Base-by-base conservation (phyloP, 1,140 invertebrate genomes). In the Lepidostoma basale region DNA sequence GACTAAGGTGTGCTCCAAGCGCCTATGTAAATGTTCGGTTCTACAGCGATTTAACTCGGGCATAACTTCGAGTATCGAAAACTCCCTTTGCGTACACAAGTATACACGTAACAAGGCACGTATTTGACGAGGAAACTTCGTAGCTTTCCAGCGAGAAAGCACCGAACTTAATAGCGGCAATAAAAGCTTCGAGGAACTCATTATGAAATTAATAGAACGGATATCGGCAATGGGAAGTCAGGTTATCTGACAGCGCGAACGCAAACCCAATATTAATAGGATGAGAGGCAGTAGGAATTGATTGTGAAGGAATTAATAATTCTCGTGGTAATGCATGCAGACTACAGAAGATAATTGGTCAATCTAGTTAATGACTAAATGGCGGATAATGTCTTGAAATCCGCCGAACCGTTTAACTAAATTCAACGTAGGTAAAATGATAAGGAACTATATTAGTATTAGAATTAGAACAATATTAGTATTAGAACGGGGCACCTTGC, bases 191-290 rank as follows among this genome's bases (percentile, higher is more conserved):
- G 56, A 14, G 33, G 6, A 42, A 59, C 30, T 59, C 56, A 59
- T 59, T 59, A 59, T 42, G 18, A 59, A 59, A 59, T 59, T 59
- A 59, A 59, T 59, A 59, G 56, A 40, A 40, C 33, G 36, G 56
- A 40, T 59, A 59, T 59, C 56, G 56, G 36, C 39, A 59, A 8
- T 30, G 28, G 28, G 52, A 56, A 56, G 52, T 56, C 33, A 28
- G 28, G 52, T 30, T 33, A 56, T 56, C 28, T 4, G 25, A 28
- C 52, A 9, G 25, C n/a, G 26, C 33, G n/a, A 3, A 56, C 18
- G 22, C 10, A 56, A 28, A 8, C 52, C 52, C 52, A 14, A 8
- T 8, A 30, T 20, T 56, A 33, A 56, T 56, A 12, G 52, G 52
- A 20, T 56, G 52, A 10, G 28, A 56, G 14, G 52, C 26, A 6